Evolutionary conservation across 2,797 vertebrate genomes (phyloP).

Genomic region (Mustela erminea): DNA sequence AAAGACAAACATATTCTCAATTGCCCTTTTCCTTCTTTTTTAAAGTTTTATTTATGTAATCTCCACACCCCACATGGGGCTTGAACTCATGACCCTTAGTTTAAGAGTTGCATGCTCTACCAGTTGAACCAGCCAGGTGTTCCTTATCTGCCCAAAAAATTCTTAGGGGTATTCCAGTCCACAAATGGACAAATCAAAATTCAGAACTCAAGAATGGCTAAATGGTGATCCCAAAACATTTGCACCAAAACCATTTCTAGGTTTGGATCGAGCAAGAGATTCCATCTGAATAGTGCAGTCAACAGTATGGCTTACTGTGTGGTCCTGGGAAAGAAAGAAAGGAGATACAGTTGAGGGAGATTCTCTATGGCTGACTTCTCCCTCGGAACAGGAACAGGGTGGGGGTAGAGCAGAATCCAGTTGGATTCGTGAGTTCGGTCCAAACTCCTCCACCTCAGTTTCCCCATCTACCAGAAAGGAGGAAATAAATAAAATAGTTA

Average conservation of each 20-base stretch:
- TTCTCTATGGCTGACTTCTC: too few species aligned
- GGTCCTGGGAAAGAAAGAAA: neutral
- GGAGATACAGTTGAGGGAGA: fast-evolving
- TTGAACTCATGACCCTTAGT: neutral
- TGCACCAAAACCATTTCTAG: neutral
- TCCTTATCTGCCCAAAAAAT: neutral
- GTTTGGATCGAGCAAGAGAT: neutral
- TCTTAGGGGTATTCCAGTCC: neutral
- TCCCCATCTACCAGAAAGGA: neutral
- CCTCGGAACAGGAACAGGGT: fast-evolving
- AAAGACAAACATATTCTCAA: neutral
- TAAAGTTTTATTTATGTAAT: neutral
- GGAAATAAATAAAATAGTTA: neutral
- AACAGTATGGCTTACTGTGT: neutral
- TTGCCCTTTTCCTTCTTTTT: neutral
- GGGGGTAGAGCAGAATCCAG: fast-evolving
- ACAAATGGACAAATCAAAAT: neutral
- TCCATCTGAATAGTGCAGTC: neutral
- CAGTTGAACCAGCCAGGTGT: neutral
- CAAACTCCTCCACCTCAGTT: neutral
- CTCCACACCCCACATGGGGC: neutral
- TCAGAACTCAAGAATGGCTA: neutral
- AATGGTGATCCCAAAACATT: neutral
- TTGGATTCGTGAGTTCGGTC: neutral
- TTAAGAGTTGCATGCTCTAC: neutral